Percentiles rank a stretch among this genome's conserved stretches.
These are phyloP conservation scores for Maylandia zebra DNA, from an alignment of 2,113 vertebrate species.

Conservation along the genomic window DNA sequence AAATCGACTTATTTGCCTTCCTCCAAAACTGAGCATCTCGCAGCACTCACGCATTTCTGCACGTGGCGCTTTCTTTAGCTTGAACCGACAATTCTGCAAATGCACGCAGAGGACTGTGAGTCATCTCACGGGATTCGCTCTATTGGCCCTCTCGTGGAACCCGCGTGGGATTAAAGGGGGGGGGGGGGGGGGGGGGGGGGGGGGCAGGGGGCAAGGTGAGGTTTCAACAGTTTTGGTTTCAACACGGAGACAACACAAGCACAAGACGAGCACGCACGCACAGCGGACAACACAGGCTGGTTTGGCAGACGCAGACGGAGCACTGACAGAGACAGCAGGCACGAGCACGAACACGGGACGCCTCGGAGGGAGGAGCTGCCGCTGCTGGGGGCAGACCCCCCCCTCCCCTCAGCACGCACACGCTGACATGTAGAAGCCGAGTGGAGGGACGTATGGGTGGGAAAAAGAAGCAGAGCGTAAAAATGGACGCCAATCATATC, in stretches of 20 bases:
- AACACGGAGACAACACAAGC: slow-evolving; percentile 38
- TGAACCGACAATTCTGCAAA: background rate
- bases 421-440: slow-evolving; percentile 49
- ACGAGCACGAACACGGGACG: slow-evolving; percentile 30
- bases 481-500: slow-evolving; percentile 75
- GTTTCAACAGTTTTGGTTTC: slow-evolving; percentile 59
- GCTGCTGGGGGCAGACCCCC: slow-evolving; percentile 21
- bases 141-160: slow-evolving; percentile 80
- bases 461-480: slow-evolving; percentile 62
- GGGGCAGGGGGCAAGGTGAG: slow-evolving; percentile 32
- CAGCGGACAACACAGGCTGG: slow-evolving; percentile 33
- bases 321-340: slow-evolving; percentile 41
- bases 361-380: slow-evolving; percentile 44
- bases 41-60: background rate
- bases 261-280: slow-evolving; percentile 25
- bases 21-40: background rate
- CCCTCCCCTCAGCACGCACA: background rate
- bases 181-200: background rate
- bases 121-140: background rate
- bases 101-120: background rate
- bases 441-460: background rate
- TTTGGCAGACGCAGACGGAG: slow-evolving; percentile 29
- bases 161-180: slow-evolving; percentile 4
- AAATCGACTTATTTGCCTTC: slow-evolving; percentile 8
- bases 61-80: background rate